These are phyloP conservation scores for Nettapus auritus DNA, from an alignment of 2,113 vertebrate species.

Conservation along the genomic window DNA sequence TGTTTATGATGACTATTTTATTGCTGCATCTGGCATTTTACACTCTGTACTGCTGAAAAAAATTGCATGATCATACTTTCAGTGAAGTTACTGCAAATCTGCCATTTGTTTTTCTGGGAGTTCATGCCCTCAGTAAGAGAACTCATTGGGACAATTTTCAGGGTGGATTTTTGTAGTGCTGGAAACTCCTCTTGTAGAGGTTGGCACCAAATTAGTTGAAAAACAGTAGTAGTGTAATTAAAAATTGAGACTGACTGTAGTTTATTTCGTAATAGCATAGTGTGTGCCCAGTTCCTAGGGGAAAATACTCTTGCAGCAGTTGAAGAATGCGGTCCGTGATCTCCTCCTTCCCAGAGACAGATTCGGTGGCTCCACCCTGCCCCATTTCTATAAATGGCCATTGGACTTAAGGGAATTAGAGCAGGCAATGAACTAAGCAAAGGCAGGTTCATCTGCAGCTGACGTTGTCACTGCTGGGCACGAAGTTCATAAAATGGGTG, in stretches of 20 bases:
- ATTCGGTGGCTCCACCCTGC: slow-evolving; percentile 10
- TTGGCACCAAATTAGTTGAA: slow-evolving; percentile 4
- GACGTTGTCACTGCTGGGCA: not conserved
- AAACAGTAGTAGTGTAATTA: not conserved
- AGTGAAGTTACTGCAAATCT: not conserved
- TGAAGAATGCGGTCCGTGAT: slow-evolving; percentile 44
- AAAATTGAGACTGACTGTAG: not conserved
- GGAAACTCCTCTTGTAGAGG: not conserved
- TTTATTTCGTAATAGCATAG: not conserved
- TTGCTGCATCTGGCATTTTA: not conserved
- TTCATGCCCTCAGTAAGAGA: not conserved
- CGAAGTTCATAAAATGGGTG: not conserved
- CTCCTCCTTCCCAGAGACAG: slow-evolving; percentile 32
- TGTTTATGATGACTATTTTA: not conserved
- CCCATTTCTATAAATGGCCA: not conserved
- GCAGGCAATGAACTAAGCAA: not conserved
- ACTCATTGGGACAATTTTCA: not conserved
- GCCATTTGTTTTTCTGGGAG: not conserved
- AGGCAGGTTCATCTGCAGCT: slow-evolving; percentile 24
- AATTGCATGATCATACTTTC: not conserved
- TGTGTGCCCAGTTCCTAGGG: not conserved
- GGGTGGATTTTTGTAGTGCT: not conserved
- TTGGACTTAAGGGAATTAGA: slow-evolving; percentile 20
- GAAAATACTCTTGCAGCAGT: not conserved
- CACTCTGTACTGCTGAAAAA: not conserved